Base-by-base conservation (phyloP, 2,888 invertebrate species). In the Matsumyia berberina region DNA sequence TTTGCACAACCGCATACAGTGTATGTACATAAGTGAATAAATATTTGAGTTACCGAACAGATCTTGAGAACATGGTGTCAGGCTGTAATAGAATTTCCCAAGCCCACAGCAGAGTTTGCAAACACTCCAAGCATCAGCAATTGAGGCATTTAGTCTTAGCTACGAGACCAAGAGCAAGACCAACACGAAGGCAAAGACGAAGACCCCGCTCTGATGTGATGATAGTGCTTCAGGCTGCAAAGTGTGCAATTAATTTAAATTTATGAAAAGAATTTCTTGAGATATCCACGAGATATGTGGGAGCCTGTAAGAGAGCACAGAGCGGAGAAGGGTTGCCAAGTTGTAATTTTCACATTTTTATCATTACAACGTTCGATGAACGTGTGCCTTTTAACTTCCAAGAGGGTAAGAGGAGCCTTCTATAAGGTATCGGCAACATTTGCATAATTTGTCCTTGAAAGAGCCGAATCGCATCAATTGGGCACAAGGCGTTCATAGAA, bases 231-330 rank as follows among this genome's bases (percentile, higher is more conserved):
- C 3, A 33, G 42, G 11, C 57, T 55, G 42, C 17, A 42, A 24
- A 73, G n/a, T 67, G 60, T 60, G 58, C 69, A 81, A 70, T 81
- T 76, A 81, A 81, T 81, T 76, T 51, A 39, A 60, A 73, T 80
- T 80, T 66, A 79, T 79, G 66, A 51, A 57, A 58, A 60, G 67
- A 74, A 53, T 62, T 69, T 17, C 17, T 49, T 62, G 39, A 17
- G 60, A 44, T 60, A 46, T 55, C 49, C 31, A 53, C 31, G 62
- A 35, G 33, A 60, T n/a, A n/a, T 74, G 74, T 74, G 74, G 80
- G 80, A 62, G 60, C 44, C 33, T 46, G 37, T 33, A 58, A 58
- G 7, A 60, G 53, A 33, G n/a, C n/a, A n/a, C n/a, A n/a, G n/a
- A n/a, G n/a, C n/a, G n/a, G 19, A 31, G 7, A 31, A 60, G 60